Conservation (phyloP, 1,140 invertebrate species). For the Babylonia areolata region DNA sequence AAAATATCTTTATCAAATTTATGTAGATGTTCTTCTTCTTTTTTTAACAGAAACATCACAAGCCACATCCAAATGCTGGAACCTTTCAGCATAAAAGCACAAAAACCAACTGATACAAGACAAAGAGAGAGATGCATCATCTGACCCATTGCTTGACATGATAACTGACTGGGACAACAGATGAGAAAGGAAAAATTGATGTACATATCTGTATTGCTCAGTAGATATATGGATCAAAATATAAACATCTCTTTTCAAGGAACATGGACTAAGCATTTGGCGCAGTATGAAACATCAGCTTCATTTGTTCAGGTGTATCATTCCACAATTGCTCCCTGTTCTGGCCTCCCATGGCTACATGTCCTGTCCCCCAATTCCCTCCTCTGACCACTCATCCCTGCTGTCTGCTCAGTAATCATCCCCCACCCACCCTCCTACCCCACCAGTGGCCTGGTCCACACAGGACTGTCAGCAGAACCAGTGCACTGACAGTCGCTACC, state of each 20-base stretch:
- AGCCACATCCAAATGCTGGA: not conserved
- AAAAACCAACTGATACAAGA: not conserved
- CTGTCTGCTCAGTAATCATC: not conserved
- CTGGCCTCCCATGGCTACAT: not conserved
- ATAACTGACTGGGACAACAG: too few relatives aligned
- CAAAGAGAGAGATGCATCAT: not conserved
- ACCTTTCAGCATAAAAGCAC: not conserved
- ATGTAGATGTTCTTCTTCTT: not conserved
- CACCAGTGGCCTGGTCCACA: too few relatives aligned
- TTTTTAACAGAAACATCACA: not conserved
- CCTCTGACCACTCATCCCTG: not conserved
- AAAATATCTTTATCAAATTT: not conserved
- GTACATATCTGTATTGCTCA: constrained; percentile 28
- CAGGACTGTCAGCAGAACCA: too few relatives aligned
- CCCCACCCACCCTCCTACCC: not conserved
- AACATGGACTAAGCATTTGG: not conserved
- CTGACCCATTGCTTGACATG: not conserved
- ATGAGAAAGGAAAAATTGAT: not conserved
- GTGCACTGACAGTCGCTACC: too few relatives aligned
- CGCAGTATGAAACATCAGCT: not conserved
- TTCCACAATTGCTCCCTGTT: not conserved
- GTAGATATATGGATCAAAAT: constrained; percentile 22
- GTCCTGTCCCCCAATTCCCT: not conserved
- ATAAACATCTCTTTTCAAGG: constrained; percentile 22
- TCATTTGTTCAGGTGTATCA: not conserved